Base-by-base conservation (phyloP, 2,113 vertebrate species). In the Paracanthobrama guichenoti region DNA sequence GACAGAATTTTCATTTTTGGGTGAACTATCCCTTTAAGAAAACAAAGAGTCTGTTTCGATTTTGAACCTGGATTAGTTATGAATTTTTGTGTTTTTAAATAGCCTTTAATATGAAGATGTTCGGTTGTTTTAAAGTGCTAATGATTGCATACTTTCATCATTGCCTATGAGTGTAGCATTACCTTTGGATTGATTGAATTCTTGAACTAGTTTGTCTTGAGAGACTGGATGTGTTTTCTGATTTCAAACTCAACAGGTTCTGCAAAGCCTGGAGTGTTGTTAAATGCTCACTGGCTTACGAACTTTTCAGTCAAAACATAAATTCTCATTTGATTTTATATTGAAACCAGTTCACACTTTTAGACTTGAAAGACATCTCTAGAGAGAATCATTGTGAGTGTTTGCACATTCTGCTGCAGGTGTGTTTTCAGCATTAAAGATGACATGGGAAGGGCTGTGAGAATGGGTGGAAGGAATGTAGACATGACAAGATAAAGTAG, bases 401-500 rank as follows among this genome's bases (percentile, higher is more conserved):
- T 53, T 2, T 3, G 44, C 24, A 22, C 8, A 53, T 53, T 74
- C 28, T 6, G 1, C 4, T 6, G 26, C 24, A 75, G 73, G 64
- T 69, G 31, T 35, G 66, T 67, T 35, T 67, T 20, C 16, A 22
- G 28, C 16, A 20, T 18, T 26, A 31, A 4, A 55, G 26, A 35
- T 1, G 26, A 13, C 74, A 35, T 57, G 28, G 20, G 50, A 39
- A 77, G 74, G 28, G 31, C 31, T 11, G 50, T 59, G 75, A 76
- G 1, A 57, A 35, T 11, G 26, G 2, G 22, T 76, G 9, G 44
- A 74, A 50, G 24, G 46, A 74, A 48, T 74, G 46, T 18, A 55
- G 24, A 75, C 3, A 16, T 73, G 22, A 48, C 4, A 86, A 88
- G 82, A 76, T 62, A 46, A 60, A 12, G 10, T 4, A 20, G 64